Evolutionary conservation across 2,113 vertebrate species (phyloP), one percentile per base, ranked within the genome.

Genomic region (Pangasianodon gigas): DNA sequence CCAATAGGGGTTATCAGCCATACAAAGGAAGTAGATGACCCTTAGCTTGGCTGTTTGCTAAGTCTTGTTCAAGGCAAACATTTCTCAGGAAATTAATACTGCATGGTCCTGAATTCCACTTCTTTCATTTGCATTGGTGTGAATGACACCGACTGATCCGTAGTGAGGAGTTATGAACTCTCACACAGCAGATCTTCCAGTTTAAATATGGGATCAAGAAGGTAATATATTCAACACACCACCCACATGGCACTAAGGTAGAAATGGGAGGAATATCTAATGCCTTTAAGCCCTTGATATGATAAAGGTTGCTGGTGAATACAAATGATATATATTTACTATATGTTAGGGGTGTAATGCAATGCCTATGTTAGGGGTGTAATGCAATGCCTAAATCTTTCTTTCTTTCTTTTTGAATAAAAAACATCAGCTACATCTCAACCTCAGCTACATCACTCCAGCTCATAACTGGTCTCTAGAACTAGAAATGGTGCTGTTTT

Each of bases 111-210:
- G n/a, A 48, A 69, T 46, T 91, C 92, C 90, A 93, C 92, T 92
- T 91, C 92, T 94, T 94, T 93, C 87, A 91, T 87, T 93, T 52
- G 92, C 87, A 94, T 82, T 79, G 62, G 90, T 79, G 29, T 83
- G 92, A 92, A 89, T 92, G 93, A 93, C 92, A 93, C 93, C 90
- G n/a, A 88, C n/a, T 87, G 85, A 90, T 93, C 90, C 93, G 48
- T 92, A 89, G 80, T 87, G 79, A 87, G 29, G 16, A 71, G 62
- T 26, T 82, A 48, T 51, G 79, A 44, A 69, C 52, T 51, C 77
- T 88, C 60, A 65, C 58, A 24, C 46, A 52, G 86, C n/a, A 26
- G 44, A 81, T 82, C 56, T 82, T 48, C 77, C 24, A 86, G 87
- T 32, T 85, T 92, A 92, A 93, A 87, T 54, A 87, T 92, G 88